A percentile compares a stretch with the other conserved stretches of the same genome.
Conservation (phyloP, 2,113 vertebrate species). For the Pelodiscus sinensis region DNA sequence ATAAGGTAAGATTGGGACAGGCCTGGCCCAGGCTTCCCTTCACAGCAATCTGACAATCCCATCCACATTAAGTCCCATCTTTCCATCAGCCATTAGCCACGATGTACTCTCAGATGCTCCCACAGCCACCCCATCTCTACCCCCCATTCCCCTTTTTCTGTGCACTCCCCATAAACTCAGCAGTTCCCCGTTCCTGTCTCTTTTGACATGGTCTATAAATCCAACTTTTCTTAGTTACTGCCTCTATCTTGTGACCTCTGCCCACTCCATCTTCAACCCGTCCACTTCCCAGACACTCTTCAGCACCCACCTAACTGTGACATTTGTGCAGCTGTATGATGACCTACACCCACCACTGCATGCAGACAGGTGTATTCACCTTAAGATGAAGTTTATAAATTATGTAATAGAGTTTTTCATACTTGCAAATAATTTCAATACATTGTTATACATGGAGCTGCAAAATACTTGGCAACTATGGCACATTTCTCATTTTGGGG, state of each 20-base stretch:
- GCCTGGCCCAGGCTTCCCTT: not conserved
- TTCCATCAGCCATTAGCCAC: not conserved
- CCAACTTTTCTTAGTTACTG: not conserved
- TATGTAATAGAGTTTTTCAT: not conserved
- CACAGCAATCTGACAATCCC: not conserved
- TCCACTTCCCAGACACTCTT: no score
- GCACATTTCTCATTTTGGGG: not conserved
- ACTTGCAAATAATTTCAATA: not conserved
- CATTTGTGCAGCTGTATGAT: not conserved
- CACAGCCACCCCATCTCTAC: not conserved
- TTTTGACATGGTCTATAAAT: not conserved
- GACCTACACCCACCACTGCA: not conserved
- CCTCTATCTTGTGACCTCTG: not conserved
- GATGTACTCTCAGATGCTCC: not conserved
- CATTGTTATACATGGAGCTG: not conserved
- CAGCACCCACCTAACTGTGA: not conserved
- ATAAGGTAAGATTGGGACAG: not conserved
- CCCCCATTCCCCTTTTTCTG: no score
- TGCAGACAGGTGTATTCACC: not conserved
- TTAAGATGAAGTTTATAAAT: not conserved
- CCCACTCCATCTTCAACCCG: not conserved
- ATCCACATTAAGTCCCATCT: not conserved
- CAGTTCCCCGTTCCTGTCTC: not conserved
- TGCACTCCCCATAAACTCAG: no score
- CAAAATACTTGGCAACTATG: fast-evolving